Evolutionary conservation across 2,797 vertebrate genomes (phyloP).

Genomic region (Oryzias sinensis): DNA sequence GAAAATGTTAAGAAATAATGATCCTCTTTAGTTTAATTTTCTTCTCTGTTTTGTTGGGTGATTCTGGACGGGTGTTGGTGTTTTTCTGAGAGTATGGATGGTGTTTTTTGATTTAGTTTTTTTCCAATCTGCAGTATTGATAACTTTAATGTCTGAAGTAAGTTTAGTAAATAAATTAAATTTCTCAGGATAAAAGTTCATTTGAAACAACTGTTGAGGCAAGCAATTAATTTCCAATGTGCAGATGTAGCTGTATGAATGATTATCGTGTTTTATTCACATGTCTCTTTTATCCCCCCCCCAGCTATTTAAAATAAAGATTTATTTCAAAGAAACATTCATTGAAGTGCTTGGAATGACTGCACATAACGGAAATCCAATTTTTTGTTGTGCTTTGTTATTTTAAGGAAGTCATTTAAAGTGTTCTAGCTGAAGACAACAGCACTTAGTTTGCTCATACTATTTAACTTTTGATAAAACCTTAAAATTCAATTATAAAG

Average conservation of each 20-base stretch:
- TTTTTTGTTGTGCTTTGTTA: too few species aligned
- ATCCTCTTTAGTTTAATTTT: slow-evolving; percentile 16
- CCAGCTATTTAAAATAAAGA: slow-evolving; percentile 83
- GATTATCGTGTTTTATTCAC: slow-evolving; percentile 70
- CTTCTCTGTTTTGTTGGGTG: slow-evolving; percentile 26
- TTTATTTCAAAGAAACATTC: slow-evolving; percentile 63
- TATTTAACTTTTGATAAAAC: too few species aligned
- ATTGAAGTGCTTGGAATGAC: neutral
- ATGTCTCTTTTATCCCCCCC: slow-evolving; percentile 74
- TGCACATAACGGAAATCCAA: neutral
- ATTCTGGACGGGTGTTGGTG: slow-evolving; percentile 31
- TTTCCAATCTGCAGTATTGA: slow-evolving; percentile 48
- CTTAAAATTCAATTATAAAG: too few species aligned
- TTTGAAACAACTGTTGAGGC: slow-evolving; percentile 37
- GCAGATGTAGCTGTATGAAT: slow-evolving; percentile 75
- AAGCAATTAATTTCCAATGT: slow-evolving; percentile 60
- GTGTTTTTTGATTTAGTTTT: slow-evolving; percentile 33
- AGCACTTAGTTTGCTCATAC: too few species aligned
- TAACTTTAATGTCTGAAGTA: slow-evolving; percentile 35
- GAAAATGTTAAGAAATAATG: slow-evolving; percentile 26
- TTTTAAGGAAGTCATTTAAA: neutral
- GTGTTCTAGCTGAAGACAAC: too few species aligned
- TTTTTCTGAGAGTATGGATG: slow-evolving; percentile 39
- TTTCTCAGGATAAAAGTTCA: slow-evolving; percentile 73
- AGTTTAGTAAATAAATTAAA: slow-evolving; percentile 41